These are phyloP conservation scores for Nestor notabilis DNA, from an alignment of 2,113 vertebrate species.

Conservation along the genomic window DNA sequence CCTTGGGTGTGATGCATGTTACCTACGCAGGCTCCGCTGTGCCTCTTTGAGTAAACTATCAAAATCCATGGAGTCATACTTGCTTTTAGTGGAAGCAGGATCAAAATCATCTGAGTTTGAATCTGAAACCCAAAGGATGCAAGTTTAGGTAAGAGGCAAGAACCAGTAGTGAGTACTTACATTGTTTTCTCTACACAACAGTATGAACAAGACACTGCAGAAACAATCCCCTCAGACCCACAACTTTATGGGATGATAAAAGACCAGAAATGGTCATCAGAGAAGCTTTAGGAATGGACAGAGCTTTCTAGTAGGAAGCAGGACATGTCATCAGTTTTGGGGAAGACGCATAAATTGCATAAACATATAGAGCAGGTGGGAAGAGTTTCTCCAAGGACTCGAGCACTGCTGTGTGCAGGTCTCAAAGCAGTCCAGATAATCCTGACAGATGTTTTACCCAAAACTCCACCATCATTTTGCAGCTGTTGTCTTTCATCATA, in stretches of 20 bases:
- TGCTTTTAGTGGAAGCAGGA: slow-evolving; percentile 98
- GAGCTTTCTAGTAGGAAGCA: background rate
- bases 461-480: background rate
- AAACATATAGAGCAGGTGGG: background rate
- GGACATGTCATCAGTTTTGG: accelerated
- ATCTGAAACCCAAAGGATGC: slow-evolving; percentile 78
- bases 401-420: background rate
- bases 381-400: background rate
- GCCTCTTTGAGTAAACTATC: slow-evolving; percentile 99
- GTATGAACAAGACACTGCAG: background rate
- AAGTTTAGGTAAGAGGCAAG: background rate
- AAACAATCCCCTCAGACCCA: background rate
- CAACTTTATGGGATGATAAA: background rate
- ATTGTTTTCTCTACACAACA: accelerated
- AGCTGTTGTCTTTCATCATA: background rate
- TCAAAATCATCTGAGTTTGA: slow-evolving; percentile 98
- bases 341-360: background rate
- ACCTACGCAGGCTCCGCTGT: slow-evolving; percentile 96
- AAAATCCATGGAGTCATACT: slow-evolving; percentile 99
- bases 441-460: background rate
- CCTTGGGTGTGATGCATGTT: slow-evolving; percentile 80
- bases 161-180: background rate
- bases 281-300: background rate
- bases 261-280: background rate
- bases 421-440: background rate